phyloP scores from a whole-genome alignment of 2,797 vertebrate species.

The Lutjanus argentimaculatus region DNA sequence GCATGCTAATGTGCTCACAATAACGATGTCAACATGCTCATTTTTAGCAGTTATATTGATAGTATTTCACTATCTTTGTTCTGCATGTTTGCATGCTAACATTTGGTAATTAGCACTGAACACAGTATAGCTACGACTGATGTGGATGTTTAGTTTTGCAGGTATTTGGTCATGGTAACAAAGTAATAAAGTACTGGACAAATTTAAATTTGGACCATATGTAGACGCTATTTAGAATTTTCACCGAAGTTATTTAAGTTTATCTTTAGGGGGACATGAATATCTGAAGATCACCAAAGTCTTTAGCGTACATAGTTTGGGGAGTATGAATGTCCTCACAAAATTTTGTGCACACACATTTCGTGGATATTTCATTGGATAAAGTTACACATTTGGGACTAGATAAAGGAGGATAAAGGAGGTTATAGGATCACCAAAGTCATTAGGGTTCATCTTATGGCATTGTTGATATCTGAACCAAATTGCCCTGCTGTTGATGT shows the following conservation, averaged over 20 bases:
- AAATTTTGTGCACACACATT: background rate
- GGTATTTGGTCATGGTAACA: background rate
- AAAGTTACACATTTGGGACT: background rate
- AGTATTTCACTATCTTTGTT: background rate
- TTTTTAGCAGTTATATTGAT: background rate
- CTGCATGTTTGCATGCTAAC: background rate
- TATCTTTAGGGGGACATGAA: too few species aligned
- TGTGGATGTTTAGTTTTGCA: background rate
- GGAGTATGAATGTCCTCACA: background rate
- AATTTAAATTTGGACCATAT: too few species aligned
- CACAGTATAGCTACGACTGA: background rate
- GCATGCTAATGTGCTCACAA: background rate
- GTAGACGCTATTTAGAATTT: background rate
- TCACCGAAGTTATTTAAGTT: background rate
- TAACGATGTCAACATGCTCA: background rate
- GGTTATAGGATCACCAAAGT: background rate
- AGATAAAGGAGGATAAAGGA: background rate
- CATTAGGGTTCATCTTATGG: background rate
- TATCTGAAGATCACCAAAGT: too few species aligned
- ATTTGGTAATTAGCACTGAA: background rate
- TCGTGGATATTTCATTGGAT: background rate
- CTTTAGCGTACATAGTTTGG: background rate
- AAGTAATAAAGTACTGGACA: too few species aligned
- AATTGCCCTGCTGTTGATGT: too few species aligned
- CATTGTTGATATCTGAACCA: too few species aligned